These are phyloP conservation scores for Pachliopta kotzebuea DNA, from an alignment of 2,888 invertebrate genomes.

Conservation along the genomic window DNA sequence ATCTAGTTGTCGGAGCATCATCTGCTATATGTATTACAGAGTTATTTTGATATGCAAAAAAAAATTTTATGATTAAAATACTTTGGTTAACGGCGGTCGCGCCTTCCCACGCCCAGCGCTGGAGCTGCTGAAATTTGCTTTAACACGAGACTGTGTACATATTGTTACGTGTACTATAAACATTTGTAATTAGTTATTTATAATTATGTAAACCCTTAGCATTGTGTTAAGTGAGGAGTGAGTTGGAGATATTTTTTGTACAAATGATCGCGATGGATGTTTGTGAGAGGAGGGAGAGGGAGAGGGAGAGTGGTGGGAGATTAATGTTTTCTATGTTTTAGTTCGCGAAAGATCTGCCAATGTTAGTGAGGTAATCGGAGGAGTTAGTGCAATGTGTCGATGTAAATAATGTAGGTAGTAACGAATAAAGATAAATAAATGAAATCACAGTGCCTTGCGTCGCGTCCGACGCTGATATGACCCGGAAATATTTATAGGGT, in stretches of 20 bases:
- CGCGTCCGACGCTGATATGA: conserved; percentile 58
- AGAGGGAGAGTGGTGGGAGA: conserved; percentile 17
- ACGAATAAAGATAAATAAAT: conserved; percentile 50
- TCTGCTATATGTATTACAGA: conserved; percentile 36
- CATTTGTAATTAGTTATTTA: conserved; percentile 73
- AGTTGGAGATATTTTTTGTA: conserved; percentile 56
- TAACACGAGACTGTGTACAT: conserved; percentile 76
- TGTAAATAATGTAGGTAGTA: conserved; percentile 49
- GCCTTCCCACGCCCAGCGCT: too few species aligned
- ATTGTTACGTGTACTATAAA: conserved; percentile 58
- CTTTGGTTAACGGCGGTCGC: too few species aligned
- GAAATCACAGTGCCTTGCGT: conserved; percentile 73
- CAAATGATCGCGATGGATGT: conserved; percentile 36
- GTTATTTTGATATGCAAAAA: too few species aligned
- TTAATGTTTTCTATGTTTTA: conserved; percentile 43
- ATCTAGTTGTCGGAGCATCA: conserved; percentile 55
- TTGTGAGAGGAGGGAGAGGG: too few species aligned
- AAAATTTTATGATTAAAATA: too few species aligned
- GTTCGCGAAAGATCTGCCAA: conserved; percentile 68
- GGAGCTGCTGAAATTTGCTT: conserved; percentile 65
- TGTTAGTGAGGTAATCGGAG: conserved; percentile 44
- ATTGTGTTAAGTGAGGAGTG: conserved; percentile 53
- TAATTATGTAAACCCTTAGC: conserved; percentile 71
- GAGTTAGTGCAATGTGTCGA: conserved; percentile 52
- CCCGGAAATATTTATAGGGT: conserved; percentile 62